These are phyloP conservation scores for Branchellion lobata DNA, from an alignment of 2,888 invertebrate species.

Conservation along the genomic window DNA sequence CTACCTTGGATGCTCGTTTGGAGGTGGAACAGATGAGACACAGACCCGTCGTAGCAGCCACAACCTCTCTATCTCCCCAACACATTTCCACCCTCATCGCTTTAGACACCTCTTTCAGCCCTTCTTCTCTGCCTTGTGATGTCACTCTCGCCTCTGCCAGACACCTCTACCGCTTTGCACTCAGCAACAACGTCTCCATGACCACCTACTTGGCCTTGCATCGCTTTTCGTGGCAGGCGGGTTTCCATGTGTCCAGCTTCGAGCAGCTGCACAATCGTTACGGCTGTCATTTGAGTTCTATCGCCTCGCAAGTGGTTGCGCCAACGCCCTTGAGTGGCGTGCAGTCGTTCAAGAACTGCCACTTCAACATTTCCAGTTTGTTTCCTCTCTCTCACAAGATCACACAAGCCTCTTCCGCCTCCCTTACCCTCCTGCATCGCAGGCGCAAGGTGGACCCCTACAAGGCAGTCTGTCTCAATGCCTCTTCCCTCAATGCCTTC, in stretches of 20 bases:
- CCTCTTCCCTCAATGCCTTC: conserved; percentile 28
- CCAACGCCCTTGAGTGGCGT: not conserved
- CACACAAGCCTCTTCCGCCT: not conserved
- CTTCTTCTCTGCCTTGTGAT: conserved; percentile 1
- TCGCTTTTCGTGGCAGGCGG: not conserved
- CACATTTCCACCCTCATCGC: not conserved
- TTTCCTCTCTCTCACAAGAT: not conserved
- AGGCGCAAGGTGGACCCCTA: not conserved
- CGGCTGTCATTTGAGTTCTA: not conserved
- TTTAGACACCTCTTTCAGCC: not conserved
- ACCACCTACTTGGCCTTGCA: not conserved
- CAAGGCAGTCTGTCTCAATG: conserved; percentile 1
- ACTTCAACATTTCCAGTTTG: not conserved
- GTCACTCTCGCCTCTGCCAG: conserved; percentile 10
- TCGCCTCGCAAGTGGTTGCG: not conserved
- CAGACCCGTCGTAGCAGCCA: not conserved
- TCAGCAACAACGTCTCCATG: not conserved
- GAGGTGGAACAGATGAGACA: not conserved
- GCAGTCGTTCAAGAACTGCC: not conserved
- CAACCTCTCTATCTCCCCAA: not conserved
- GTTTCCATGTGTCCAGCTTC: conserved; percentile 4
- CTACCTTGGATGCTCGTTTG: not conserved
- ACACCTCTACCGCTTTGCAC: not conserved
- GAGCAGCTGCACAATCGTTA: not conserved
- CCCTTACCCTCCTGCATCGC: not conserved